These are phyloP conservation scores for Drosophila limbata DNA, from an alignment of 2,888 invertebrate species.

Conservation along the genomic window DNA sequence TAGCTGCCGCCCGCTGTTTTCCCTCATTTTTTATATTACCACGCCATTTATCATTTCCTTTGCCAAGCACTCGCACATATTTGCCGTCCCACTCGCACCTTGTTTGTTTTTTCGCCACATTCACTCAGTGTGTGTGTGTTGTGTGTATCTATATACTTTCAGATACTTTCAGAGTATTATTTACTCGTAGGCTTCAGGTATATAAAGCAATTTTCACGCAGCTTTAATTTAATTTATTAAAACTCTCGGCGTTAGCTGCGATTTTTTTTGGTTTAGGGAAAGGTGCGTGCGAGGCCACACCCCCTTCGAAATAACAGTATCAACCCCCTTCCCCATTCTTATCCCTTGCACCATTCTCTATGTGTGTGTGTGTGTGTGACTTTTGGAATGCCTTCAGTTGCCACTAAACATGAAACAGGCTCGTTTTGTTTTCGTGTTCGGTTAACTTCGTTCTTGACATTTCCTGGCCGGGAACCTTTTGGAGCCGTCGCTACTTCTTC, in stretches of 20 bases:
- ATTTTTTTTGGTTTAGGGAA: conserved; percentile 42
- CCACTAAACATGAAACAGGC: conserved; percentile 68
- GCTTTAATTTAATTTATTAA: conserved; percentile 79
- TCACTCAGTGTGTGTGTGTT: conserved; percentile 12
- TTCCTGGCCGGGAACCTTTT: conserved; percentile 63
- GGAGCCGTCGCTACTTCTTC: conserved; percentile 22
- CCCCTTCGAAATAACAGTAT: conserved; percentile 44
- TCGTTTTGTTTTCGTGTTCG: conserved; percentile 78
- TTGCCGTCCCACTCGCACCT: conserved; percentile 42
- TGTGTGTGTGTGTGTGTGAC: conserved; percentile 12
- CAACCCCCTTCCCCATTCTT: conserved; percentile 6
- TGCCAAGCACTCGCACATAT: conserved; percentile 69
- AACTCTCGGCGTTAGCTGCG: conserved; percentile 60
- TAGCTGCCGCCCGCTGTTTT: conserved; percentile 79
- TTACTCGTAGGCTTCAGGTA: conserved; percentile 45
- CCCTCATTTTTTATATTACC: conserved; percentile 81
- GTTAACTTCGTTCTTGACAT: conserved; percentile 76
- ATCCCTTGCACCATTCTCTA: conserved; percentile 1
- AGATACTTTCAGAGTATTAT: conserved; percentile 56
- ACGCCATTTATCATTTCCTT: conserved; percentile 83
- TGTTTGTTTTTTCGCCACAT: conserved; percentile 43
- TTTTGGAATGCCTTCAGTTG: conserved; percentile 66
- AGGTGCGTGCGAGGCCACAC: conserved; percentile 73
- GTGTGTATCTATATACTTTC: conserved; percentile 33
- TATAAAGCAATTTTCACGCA: conserved; percentile 72